Evolutionary conservation across 2,113 vertebrate genomes (phyloP), one percentile per base, ranked within the genome.

Genomic region (Cheirogaleus medius): DNA sequence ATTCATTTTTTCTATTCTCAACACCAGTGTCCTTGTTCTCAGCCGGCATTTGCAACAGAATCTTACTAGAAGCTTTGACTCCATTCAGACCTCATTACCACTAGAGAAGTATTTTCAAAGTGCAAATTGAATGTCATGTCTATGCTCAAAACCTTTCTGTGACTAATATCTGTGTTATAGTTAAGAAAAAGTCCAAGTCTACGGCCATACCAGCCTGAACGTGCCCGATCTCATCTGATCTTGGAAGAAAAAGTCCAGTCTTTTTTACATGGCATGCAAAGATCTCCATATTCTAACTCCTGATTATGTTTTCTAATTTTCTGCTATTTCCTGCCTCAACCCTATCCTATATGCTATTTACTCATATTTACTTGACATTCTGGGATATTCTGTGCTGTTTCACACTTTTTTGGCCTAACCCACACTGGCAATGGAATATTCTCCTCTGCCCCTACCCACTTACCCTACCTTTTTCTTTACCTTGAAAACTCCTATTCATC

Each of bases 291-390:
- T 86, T 32, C 39, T 77, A 39, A 52, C 29, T 39, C 60, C 34
- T 37, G 9, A 20, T 80, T 49, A 29, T 6, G 23, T 58, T 68
- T 54, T 29, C 77, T 69, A 47, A 44, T 56, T 69, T 69, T 56
- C 37, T 69, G 42, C 44, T 64, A 10, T 23, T 80, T 81, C 47
- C 47, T 88, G 37, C 18, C 14, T 39, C 58, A 52, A 12, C 25
- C 34, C 17, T 52, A 39, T 54, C 17, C 27, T 39, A 68, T 63
- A 58, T 32, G 13, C 78, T 71, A 52, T 42, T 95, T 29, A 49
- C 92, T 85, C 64, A 58, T 5, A 92, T 92, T 66, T 90, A 85
- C 47, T n/a, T 92, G 54, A 37, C 8, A 89, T 80, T 90, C 56
- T 64, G 68, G 32, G 39, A 54, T 25, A 71, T 7, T 8, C 15